phyloP scores from a whole-genome alignment of 30 jellyfish, hydroid and myxozoan genomes.

The Turritopsis dohrnii region DNA sequence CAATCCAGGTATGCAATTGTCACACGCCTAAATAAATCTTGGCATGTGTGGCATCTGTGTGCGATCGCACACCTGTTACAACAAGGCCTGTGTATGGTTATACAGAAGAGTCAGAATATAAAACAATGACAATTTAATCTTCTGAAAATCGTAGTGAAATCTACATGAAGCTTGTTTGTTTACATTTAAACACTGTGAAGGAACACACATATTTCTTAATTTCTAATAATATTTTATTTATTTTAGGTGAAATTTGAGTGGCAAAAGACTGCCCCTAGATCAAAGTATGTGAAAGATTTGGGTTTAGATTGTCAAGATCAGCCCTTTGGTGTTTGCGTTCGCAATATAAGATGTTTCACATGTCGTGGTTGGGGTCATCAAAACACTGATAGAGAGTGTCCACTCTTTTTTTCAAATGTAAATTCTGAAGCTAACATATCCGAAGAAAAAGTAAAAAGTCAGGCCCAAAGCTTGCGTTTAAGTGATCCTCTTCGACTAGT shows the following conservation, averaged over 20 bases:
- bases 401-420: conserved; percentile 40
- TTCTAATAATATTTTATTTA: neutral
- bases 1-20: no score
- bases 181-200: no score
- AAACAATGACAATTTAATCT: no score
- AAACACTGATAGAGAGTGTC: conserved; percentile 94
- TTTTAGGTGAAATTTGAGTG: conserved; percentile 89
- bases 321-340: conserved; percentile 97
- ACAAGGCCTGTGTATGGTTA: neutral
- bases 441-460: conserved; percentile 8
- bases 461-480: conserved; percentile 54
- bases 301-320: conserved; percentile 93
- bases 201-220: no score
- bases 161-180: no score
- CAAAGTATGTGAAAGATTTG: conserved; percentile 64
- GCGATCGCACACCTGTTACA: conserved; percentile 5
- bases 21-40: neutral
- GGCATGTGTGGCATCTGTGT: conserved; percentile 10
- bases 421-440: conserved; percentile 34
- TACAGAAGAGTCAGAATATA: no score
- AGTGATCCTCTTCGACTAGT: conserved; percentile 90
- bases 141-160: no score
- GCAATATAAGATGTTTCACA: conserved; percentile 83
- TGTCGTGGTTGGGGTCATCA: conserved; percentile 97
- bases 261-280: conserved; percentile 97